phyloP scores from a whole-genome alignment of 2,797 vertebrate genomes.

The Melanotaenia parkinsoni region DNA sequence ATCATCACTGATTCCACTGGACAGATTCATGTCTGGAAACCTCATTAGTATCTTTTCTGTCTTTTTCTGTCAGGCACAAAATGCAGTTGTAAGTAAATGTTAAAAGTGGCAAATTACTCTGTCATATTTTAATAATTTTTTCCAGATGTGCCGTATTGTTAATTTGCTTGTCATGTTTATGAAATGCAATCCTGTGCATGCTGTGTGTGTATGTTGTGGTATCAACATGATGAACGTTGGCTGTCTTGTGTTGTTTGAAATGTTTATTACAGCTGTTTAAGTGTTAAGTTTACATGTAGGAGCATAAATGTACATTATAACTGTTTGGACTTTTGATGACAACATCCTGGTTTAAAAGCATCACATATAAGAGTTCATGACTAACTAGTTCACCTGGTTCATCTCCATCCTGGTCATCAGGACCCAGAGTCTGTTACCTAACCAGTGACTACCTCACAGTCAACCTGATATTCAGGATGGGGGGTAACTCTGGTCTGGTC shows the following conservation, averaged over 20 bases:
- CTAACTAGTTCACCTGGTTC: not conserved
- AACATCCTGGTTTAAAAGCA: not conserved
- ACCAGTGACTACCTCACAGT: slow-evolving; percentile 1
- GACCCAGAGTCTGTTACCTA: slow-evolving; percentile 7
- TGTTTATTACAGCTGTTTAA: slow-evolving; percentile 11
- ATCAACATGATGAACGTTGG: slow-evolving; percentile 19
- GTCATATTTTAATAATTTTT: slow-evolving; percentile 17
- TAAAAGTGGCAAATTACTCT: slow-evolving; percentile 43
- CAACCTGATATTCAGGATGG: slow-evolving; percentile 6
- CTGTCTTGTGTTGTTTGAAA: slow-evolving; percentile 25
- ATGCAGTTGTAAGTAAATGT: slow-evolving; percentile 73
- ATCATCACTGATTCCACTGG: slow-evolving; percentile 9
- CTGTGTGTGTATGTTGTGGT: slow-evolving; percentile 24
- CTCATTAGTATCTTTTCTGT: slow-evolving; percentile 56
- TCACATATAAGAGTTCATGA: not conserved
- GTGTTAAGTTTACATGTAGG: not conserved
- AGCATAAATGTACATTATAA: slow-evolving; percentile 6
- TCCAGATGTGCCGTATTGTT: slow-evolving; percentile 28
- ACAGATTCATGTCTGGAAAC: not conserved
- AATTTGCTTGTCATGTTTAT: slow-evolving; percentile 26
- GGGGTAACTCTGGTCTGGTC: too few relatives aligned
- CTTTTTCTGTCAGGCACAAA: slow-evolving; percentile 66
- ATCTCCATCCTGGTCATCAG: slow-evolving; percentile 11
- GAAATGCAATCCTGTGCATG: slow-evolving; percentile 41
- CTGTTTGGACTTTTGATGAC: slow-evolving; percentile 9